Evolutionary conservation across 1,140 invertebrate genomes (phyloP), one percentile per base, ranked within the genome.

Genomic region (Drosophila rhopaloa): DNA sequence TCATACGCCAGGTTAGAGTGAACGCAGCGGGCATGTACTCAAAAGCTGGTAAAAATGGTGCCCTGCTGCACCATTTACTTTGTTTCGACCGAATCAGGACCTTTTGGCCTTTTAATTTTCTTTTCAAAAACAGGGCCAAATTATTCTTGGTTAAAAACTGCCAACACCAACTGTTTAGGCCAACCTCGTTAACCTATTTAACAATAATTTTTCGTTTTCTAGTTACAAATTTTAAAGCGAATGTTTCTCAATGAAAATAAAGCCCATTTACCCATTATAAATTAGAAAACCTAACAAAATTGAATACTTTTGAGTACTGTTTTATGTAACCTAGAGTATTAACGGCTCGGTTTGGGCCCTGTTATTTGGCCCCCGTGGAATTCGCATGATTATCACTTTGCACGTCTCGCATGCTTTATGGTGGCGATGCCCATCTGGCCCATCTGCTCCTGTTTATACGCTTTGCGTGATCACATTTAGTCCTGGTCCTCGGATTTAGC

Each of bases 341-440:
- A 10, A 0, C 0, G 43, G n/a, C 13, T 24, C 11, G 19, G 9
- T 5, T 16, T 50, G 56, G 14, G 16, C 9, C 16, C 14, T 14
- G 27, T 32, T 2, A 5, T 8, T 19, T 7, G 0, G 10, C 2
- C 1, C 10, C 8, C 29, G 54, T 67, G 71, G 73, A 59, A 63
- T 63, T 66, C 65, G 35, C 60, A 35, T 46, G 79, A 76, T 85
- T 86, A 86, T 85, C 82, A 85, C 79, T 82, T 88, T 63, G 75
- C 82, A 85, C 82, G 83, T 85, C 70, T 80, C 75, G 54, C 60
- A 78, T 79, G 78, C 78, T 78, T 86, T 84, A 85, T 84, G 78
- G 81, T 77, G 65, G 44, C 76, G 66, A 61, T 65, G 78, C 50
- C 58, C 68, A 70, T 41, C 46, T 76, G 74, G 58, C 54, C 58